Evolutionary conservation across 2,888 invertebrate genomes (phyloP).

Genomic region (Luperina nickerlii): DNA sequence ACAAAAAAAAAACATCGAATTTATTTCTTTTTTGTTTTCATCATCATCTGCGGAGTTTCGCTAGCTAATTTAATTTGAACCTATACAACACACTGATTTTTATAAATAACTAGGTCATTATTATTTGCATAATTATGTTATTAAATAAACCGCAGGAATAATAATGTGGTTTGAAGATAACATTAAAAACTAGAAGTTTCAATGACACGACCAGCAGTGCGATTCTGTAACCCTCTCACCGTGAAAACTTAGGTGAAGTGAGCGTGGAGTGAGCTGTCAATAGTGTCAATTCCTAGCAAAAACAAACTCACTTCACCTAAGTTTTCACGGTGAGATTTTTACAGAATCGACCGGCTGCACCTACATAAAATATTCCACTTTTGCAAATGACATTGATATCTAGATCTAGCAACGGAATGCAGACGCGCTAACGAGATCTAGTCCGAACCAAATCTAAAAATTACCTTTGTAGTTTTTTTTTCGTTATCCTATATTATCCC

Average conservation of each 20-base stretch:
- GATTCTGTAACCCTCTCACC: too few species aligned
- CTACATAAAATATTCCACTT: conserved; percentile 32
- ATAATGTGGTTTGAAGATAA: conserved; percentile 40
- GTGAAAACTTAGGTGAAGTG: too few species aligned
- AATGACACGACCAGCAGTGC: conserved; percentile 22
- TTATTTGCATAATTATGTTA: conserved; percentile 24
- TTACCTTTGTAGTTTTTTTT: background rate
- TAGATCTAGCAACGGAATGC: conserved; percentile 27
- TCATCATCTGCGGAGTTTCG: background rate
- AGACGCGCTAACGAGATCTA: conserved; percentile 23
- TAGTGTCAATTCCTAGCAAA: too few species aligned
- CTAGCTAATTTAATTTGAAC: background rate
- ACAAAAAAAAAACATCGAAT: too few species aligned
- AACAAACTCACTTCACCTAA: too few species aligned
- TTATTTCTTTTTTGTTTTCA: background rate
- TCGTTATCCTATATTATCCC: too few species aligned
- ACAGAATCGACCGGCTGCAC: too few species aligned
- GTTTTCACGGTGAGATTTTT: too few species aligned
- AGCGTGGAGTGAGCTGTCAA: too few species aligned
- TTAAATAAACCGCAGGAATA: conserved; percentile 36
- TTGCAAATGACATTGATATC: conserved; percentile 19
- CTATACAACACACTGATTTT: background rate
- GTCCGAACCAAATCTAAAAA: conserved; percentile 10
- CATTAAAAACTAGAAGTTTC: conserved; percentile 25
- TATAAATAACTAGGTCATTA: conserved; percentile 35